phyloP scores from a whole-genome alignment of 2,888 invertebrate genomes.

The Conomelus anceps region DNA sequence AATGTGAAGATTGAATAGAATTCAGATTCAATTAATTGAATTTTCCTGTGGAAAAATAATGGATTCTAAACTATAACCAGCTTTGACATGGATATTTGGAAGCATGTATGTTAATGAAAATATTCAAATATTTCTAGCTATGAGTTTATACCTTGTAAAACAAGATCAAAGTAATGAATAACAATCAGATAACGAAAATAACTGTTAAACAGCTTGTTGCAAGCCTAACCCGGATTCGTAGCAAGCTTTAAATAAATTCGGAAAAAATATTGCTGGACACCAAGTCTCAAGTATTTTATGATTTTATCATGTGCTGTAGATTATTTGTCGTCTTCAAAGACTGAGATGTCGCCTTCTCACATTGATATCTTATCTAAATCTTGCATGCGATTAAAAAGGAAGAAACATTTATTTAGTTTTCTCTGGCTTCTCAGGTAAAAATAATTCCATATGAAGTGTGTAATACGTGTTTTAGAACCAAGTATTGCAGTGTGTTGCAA shows the following conservation, averaged over 20 bases:
- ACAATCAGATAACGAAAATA: neutral
- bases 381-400: neutral
- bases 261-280: neutral
- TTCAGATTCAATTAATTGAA: no score
- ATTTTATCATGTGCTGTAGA: neutral
- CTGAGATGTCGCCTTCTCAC: neutral
- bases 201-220: neutral
- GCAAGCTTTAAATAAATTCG: neutral
- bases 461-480: neutral
- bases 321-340: neutral
- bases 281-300: neutral
- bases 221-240: neutral
- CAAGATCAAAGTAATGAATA: neutral
- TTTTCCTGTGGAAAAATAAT: no score
- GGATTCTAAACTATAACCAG: no score
- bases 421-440: neutral
- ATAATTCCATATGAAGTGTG: neutral
- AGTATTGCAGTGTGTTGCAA: neutral
- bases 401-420: neutral
- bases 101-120: neutral
- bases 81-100: neutral
- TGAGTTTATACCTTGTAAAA: neutral
- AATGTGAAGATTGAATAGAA: no score
- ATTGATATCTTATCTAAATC: neutral
- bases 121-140: neutral